A percentile compares a stretch with the other conserved stretches of the same genome.
These are phyloP conservation scores for Ganaspis brasiliensis DNA, from an alignment of 2,888 invertebrate species.

Conservation along the genomic window DNA sequence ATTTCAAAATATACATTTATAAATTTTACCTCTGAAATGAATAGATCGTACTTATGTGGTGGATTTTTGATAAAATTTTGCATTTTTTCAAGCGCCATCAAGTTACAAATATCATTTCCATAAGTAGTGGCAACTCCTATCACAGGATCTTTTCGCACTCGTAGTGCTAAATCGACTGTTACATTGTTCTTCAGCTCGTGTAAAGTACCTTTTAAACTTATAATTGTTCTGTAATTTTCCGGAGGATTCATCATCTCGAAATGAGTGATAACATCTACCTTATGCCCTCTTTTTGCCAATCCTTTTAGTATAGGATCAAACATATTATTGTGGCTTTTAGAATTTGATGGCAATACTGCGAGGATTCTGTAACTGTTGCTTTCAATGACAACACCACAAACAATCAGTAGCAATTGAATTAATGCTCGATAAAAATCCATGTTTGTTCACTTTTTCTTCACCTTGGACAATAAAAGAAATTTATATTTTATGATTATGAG, in stretches of 20 bases:
- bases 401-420: background rate
- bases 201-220: background rate
- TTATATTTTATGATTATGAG: too few species aligned
- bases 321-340: constrained; percentile 81
- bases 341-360: constrained; percentile 79
- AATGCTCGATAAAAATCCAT: background rate
- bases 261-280: constrained; percentile 76
- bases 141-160: background rate
- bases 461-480: too few species aligned
- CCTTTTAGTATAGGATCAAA: constrained; percentile 78
- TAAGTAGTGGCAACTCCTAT: constrained; percentile 37
- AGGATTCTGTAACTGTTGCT: constrained; percentile 76
- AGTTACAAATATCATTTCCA: constrained; percentile 65
- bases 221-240: constrained; percentile 2
- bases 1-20: too few species aligned
- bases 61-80: constrained; percentile 65
- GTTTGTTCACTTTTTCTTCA: background rate
- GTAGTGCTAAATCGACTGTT: background rate
- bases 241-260: constrained; percentile 2
- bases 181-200: background rate
- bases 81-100: constrained; percentile 63
- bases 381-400: background rate
- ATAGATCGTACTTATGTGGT: constrained; percentile 69
- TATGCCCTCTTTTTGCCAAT: constrained; percentile 80
- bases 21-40: constrained; percentile 68